A percentile compares a stretch with the other conserved stretches of the same genome.
Evolutionary conservation across 2,113 vertebrate species (phyloP).

Genomic region (Tichodroma muraria): DNA sequence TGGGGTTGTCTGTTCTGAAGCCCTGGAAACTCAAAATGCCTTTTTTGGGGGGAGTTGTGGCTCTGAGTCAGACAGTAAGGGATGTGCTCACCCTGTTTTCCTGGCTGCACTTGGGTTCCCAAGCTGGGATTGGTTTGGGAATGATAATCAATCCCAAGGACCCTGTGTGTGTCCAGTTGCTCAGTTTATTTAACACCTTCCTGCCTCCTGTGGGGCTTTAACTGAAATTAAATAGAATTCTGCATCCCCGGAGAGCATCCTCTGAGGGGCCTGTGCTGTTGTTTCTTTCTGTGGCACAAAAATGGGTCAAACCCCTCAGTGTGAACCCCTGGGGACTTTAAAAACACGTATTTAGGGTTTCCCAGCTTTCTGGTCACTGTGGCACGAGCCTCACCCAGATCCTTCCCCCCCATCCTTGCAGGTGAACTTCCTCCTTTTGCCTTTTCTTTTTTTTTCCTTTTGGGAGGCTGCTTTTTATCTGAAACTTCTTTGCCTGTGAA

Average conservation of each 20-base stretch:
- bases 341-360: not conserved
- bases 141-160: not conserved
- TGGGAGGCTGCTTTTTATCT: constrained; percentile 4
- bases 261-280: not conserved
- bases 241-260: not conserved
- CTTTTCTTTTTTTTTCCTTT: not conserved
- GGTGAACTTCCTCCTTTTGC: not conserved
- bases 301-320: not conserved
- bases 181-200: not conserved
- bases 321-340: not conserved
- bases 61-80: not conserved
- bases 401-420: not conserved
- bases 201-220: not conserved
- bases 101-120: not conserved
- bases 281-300: not conserved
- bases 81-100: not conserved
- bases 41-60: not conserved
- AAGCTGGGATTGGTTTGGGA: not conserved
- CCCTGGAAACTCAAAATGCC: not conserved
- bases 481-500: constrained; percentile 52
- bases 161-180: not conserved
- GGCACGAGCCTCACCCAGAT: not conserved
- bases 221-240: not conserved
- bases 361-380: not conserved
- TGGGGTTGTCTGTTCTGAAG: not conserved